These are phyloP conservation scores for Glandiceps talaboti DNA, from an alignment of 53 echinoderm and acorn worm genomes.

Conservation along the genomic window DNA sequence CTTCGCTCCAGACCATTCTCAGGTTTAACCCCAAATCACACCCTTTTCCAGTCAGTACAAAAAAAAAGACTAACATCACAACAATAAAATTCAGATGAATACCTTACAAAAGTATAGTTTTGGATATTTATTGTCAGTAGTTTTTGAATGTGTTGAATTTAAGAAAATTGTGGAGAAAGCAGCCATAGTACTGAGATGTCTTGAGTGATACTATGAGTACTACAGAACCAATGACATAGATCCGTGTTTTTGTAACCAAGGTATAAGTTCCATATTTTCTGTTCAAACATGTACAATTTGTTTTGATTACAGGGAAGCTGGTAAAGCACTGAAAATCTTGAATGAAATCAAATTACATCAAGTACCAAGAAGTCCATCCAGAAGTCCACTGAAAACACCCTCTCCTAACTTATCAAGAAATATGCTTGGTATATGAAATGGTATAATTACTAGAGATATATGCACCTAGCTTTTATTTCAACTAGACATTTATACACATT, in stretches of 20 bases:
- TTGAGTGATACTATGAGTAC: too few species aligned
- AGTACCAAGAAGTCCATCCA: slow-evolving; percentile 16
- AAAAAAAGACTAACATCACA: too few species aligned
- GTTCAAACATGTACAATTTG: too few species aligned
- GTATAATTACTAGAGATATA: too few species aligned
- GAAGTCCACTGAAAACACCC: slow-evolving; percentile 5
- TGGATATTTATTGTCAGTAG: too few species aligned
- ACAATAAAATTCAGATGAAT: too few species aligned
- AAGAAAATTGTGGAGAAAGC: too few species aligned
- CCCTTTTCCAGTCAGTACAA: background rate
- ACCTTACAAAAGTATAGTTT: too few species aligned
- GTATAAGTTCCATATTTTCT: background rate
- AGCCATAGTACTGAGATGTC: too few species aligned
- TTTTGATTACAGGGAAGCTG: slow-evolving; percentile 39
- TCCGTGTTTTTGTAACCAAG: background rate
- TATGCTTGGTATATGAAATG: background rate
- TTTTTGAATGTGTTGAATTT: too few species aligned
- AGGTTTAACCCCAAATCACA: background rate
- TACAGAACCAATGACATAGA: background rate
- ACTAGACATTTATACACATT: too few species aligned
- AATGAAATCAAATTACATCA: slow-evolving; percentile 19
- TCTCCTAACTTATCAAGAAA: background rate
- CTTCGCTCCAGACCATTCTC: background rate
- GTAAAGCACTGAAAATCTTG: slow-evolving; percentile 41
- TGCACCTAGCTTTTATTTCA: too few species aligned